Conservation (phyloP, 2,888 invertebrate genomes). For the Sminthurides aquaticus region DNA sequence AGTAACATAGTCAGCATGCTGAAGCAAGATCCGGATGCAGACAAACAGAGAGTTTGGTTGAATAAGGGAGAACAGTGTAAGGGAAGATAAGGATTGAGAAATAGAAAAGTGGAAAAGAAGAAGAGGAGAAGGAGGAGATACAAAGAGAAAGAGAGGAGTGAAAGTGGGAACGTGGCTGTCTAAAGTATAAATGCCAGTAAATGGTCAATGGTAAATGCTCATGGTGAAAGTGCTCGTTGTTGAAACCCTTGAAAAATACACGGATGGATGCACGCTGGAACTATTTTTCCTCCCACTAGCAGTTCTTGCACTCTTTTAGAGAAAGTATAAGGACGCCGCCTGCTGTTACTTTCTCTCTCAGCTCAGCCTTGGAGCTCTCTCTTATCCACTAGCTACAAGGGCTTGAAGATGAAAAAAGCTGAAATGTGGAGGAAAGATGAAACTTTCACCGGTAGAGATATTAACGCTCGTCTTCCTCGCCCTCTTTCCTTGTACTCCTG, state of each 20-base stretch:
- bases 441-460: background rate
- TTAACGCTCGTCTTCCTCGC: background rate
- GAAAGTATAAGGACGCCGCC: background rate
- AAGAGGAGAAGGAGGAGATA: background rate
- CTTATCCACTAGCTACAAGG: too few species aligned
- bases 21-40: too few species aligned
- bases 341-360: too few species aligned
- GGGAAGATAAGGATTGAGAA: background rate
- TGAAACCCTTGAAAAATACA: background rate
- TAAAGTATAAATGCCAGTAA: background rate
- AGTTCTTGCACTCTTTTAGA: too few species aligned
- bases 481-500: too few species aligned
- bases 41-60: conserved; percentile 5
- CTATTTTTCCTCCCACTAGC: too few species aligned
- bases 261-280: too few species aligned
- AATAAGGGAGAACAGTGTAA: conserved; percentile 3
- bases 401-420: too few species aligned
- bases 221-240: background rate
- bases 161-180: background rate
- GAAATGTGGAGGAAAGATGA: background rate
- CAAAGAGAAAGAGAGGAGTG: background rate
- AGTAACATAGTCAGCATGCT: too few species aligned
- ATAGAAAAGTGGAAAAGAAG: conserved; percentile 1
- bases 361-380: too few species aligned
- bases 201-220: background rate